phyloP scores from a whole-genome alignment of 2,888 invertebrate genomes.

The Trichopoda pennipes region DNA sequence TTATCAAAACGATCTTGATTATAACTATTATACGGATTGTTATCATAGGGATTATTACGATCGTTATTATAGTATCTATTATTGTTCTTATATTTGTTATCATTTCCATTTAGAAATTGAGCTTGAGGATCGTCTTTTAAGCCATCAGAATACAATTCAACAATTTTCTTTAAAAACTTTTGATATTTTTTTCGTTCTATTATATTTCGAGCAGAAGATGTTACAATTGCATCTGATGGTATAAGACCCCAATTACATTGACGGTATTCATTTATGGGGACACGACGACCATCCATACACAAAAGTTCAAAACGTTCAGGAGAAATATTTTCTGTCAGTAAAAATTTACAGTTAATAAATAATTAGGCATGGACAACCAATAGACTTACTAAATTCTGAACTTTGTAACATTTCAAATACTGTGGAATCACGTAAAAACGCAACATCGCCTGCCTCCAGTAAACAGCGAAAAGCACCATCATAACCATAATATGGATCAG shows the following conservation, averaged over 20 bases:
- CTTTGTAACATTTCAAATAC: slow-evolving; percentile 86
- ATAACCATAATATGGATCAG: slow-evolving; percentile 95
- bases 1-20: slow-evolving; percentile 69
- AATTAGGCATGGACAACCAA: not conserved
- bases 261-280: slow-evolving; percentile 85
- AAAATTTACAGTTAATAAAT: not conserved
- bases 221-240: slow-evolving; percentile 91
- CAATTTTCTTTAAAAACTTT: slow-evolving; percentile 84
- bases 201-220: slow-evolving; percentile 87
- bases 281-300: slow-evolving; percentile 89
- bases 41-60: slow-evolving; percentile 69
- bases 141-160: slow-evolving; percentile 82
- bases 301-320: slow-evolving; percentile 89
- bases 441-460: slow-evolving; percentile 91
- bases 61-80: slow-evolving; percentile 72
- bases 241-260: slow-evolving; percentile 93
- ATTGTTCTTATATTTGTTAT: slow-evolving; percentile 70
- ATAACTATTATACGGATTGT: slow-evolving; percentile 64
- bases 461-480: slow-evolving; percentile 95
- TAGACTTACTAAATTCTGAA: slow-evolving; percentile 83
- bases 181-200: slow-evolving; percentile 83
- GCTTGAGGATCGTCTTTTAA: slow-evolving; percentile 72
- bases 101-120: slow-evolving; percentile 60
- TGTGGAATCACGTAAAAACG: slow-evolving; percentile 93
- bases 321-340: slow-evolving; percentile 83